Conservation (phyloP, 2,797 vertebrate genomes). For the Liasis olivaceus region DNA sequence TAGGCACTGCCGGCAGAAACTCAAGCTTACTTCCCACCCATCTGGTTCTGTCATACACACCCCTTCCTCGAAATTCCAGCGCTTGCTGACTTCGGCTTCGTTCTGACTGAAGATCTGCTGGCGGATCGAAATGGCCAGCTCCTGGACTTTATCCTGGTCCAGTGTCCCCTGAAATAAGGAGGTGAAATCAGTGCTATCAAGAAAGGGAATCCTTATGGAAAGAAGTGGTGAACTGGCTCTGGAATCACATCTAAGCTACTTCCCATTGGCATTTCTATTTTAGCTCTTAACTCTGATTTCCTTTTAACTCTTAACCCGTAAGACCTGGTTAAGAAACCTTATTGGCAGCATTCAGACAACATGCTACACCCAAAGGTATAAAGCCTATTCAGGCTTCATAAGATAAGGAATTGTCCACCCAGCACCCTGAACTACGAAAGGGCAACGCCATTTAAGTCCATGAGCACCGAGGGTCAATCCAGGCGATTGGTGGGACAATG, state of each 20-base stretch:
- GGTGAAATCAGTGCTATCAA: background rate
- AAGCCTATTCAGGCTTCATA: no score
- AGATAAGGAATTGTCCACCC: no score
- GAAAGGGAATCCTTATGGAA: background rate
- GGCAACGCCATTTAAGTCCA: no score
- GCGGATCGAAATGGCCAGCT: slow-evolving; percentile 74
- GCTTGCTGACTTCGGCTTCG: slow-evolving; percentile 81
- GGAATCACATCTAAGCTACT: background rate
- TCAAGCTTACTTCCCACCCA: background rate
- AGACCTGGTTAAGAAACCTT: no score
- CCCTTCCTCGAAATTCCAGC: slow-evolving; percentile 83
- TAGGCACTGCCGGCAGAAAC: background rate
- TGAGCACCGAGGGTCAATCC: no score
- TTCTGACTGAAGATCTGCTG: slow-evolving; percentile 80
- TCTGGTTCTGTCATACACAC: slow-evolving; percentile 60
- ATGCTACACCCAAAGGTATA: no score
- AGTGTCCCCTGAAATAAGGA: slow-evolving; percentile 72
- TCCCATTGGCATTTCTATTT: background rate
- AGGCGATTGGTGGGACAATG: no score
- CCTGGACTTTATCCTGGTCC: slow-evolving; percentile 77
- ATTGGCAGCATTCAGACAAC: no score
- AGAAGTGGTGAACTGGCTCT: background rate
- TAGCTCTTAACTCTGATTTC: background rate
- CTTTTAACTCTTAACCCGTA: background rate
- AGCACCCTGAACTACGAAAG: no score